These are phyloP conservation scores for Zelleria hepariella DNA, from an alignment of 2,888 invertebrate species.

Conservation along the genomic window DNA sequence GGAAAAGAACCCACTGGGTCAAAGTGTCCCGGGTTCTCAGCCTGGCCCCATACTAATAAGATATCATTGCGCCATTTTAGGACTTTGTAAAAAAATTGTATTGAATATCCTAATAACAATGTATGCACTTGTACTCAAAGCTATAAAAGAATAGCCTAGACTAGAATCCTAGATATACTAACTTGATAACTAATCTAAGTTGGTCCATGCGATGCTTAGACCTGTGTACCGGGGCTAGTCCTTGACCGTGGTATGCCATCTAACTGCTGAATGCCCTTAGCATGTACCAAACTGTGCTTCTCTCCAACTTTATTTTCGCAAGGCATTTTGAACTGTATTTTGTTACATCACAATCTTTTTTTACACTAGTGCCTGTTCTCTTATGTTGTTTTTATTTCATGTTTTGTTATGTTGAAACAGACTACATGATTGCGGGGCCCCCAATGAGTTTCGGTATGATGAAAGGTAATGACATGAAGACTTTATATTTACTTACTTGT, in stretches of 20 bases:
- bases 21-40: no score
- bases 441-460: conserved; percentile 89
- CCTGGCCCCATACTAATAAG: no score
- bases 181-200: conserved; percentile 36
- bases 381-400: conserved; percentile 78
- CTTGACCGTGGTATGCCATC: conserved; percentile 50
- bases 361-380: conserved; percentile 35
- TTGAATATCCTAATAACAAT: no score
- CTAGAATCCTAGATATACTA: conserved; percentile 51
- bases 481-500: conserved; percentile 39
- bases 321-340: conserved; percentile 38
- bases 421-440: conserved; percentile 82
- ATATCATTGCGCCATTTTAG: no score
- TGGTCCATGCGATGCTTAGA: conserved; percentile 51
- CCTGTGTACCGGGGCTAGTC: conserved; percentile 33
- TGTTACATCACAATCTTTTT: conserved; percentile 29
- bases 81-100: no score
- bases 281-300: conserved; percentile 61
- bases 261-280: conserved; percentile 40
- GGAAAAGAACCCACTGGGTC: no score
- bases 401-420: conserved; percentile 78
- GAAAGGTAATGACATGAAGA: conserved; percentile 78
- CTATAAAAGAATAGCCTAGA: background rate
- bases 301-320: conserved; percentile 18
- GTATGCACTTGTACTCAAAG: background rate